These are phyloP conservation scores for Zosterops borbonicus DNA, from an alignment of 2,113 vertebrate species.

Conservation along the genomic window DNA sequence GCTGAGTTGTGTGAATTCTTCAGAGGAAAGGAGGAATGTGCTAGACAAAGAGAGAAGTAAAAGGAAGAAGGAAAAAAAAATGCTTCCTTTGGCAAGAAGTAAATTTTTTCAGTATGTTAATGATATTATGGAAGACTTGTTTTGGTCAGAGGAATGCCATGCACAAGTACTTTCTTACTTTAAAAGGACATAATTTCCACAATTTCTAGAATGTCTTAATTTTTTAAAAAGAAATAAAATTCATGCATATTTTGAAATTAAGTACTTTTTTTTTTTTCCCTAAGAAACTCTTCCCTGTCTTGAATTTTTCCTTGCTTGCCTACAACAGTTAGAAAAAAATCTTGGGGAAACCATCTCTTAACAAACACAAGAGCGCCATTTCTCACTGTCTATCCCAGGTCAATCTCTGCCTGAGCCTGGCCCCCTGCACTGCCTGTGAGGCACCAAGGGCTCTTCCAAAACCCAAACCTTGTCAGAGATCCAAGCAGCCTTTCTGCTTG, in stretches of 20 bases:
- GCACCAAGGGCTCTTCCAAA: not conserved
- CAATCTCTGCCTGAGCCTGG: not conserved
- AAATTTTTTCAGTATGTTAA: rapidly evolving
- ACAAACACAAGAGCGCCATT: not conserved
- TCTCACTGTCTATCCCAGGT: rapidly evolving
- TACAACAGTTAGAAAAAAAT: not conserved
- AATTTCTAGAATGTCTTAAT: not conserved
- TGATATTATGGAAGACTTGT: not conserved
- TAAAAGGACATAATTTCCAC: not conserved
- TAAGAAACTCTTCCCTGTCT: not conserved
- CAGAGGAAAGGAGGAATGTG: not conserved
- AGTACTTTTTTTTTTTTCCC: not conserved
- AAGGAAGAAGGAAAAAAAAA: not conserved
- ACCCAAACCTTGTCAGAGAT: not conserved
- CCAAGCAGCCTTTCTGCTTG: not conserved
- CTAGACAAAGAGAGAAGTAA: not conserved
- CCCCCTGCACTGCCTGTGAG: rapidly evolving
- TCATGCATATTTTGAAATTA: not conserved
- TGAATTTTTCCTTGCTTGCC: not conserved
- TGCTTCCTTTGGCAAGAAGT: not conserved
- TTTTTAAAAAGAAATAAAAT: not conserved
- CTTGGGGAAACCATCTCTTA: not conserved
- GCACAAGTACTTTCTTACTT: not conserved
- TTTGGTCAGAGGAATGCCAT: not conserved
- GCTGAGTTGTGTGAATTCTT: not conserved